Conservation (phyloP, 1,140 invertebrate species). For the Cotesia glomerata region DNA sequence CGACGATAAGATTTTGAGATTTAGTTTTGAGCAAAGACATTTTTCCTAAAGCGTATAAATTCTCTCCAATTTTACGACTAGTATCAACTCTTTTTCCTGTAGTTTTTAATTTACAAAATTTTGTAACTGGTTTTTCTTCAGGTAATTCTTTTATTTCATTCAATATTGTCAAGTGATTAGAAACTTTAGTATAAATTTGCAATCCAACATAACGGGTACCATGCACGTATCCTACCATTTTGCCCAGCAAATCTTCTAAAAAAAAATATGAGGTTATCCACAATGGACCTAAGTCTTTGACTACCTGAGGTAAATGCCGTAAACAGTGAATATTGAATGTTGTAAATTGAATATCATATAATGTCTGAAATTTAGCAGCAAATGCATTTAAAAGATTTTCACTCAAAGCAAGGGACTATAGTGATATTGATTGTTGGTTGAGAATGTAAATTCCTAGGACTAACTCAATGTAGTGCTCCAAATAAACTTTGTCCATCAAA, state of each 20-base stretch:
- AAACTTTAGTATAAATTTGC: constrained; percentile 23
- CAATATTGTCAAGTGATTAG: neutral
- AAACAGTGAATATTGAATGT: constrained; percentile 34
- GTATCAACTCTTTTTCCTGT: neutral
- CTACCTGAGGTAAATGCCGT: constrained; percentile 29
- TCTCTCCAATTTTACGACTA: neutral
- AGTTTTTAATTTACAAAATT: neutral
- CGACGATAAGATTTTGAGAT: neutral
- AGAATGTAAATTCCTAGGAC: constrained; percentile 32
- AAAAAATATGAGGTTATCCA: constrained; percentile 33
- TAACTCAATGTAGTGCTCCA: constrained; percentile 33
- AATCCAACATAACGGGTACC: constrained; percentile 27
- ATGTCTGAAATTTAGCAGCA: constrained; percentile 21
- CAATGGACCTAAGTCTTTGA: constrained; percentile 29
- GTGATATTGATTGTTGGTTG: constrained; percentile 22
- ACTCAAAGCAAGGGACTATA: constrained; percentile 10
- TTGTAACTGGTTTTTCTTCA: neutral
- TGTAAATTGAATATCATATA: constrained; percentile 28
- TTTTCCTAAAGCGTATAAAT: neutral
- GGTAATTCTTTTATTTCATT: neutral
- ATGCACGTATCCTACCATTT: constrained; percentile 28
- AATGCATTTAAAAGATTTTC: constrained; percentile 20
- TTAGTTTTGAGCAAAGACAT: neutral
- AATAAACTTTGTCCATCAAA: constrained; percentile 22
- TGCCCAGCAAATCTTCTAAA: constrained; percentile 34